phyloP scores from a whole-genome alignment of 2,888 invertebrate genomes.

The Apocheima hispidaria region DNA sequence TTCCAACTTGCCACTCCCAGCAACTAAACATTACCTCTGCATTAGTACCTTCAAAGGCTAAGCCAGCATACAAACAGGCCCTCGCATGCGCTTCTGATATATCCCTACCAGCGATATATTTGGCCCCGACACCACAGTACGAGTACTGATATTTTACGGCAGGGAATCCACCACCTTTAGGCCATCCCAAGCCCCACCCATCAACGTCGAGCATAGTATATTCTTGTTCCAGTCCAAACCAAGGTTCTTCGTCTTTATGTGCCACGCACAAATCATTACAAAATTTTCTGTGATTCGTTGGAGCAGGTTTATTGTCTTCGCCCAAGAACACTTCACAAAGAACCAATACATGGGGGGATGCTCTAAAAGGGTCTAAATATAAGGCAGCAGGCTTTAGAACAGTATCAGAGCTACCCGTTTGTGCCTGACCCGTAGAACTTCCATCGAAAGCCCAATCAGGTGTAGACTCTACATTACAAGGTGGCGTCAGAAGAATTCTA shows the following conservation, averaged over 20 bases:
- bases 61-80: constrained; percentile 96
- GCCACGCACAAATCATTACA: constrained; percentile 90
- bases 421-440: constrained; percentile 95
- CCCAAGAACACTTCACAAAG: constrained; percentile 93
- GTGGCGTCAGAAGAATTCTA: constrained; percentile 87
- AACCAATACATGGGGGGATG: constrained; percentile 94
- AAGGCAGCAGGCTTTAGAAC: constrained; percentile 94
- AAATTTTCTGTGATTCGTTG: constrained; percentile 89
- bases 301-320: constrained; percentile 89
- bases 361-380: constrained; percentile 95
- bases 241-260: constrained; percentile 90
- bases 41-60: constrained; percentile 97
- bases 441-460: constrained; percentile 97
- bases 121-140: constrained; percentile 98
- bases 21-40: constrained; percentile 98
- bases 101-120: constrained; percentile 96
- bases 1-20: constrained; percentile 97
- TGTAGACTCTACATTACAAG: constrained; percentile 81
- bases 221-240: constrained; percentile 98
- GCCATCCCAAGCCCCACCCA: constrained; percentile 96
- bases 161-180: constrained; percentile 96
- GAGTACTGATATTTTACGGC: constrained; percentile 93
- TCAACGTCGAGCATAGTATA: constrained; percentile 95
- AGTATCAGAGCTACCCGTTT: constrained; percentile 94
- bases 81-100: constrained; percentile 94